Evolutionary conservation across 2,797 vertebrate species (phyloP), one percentile per base, ranked within the genome.

Genomic region (Neosilurus mollespiculum): DNA sequence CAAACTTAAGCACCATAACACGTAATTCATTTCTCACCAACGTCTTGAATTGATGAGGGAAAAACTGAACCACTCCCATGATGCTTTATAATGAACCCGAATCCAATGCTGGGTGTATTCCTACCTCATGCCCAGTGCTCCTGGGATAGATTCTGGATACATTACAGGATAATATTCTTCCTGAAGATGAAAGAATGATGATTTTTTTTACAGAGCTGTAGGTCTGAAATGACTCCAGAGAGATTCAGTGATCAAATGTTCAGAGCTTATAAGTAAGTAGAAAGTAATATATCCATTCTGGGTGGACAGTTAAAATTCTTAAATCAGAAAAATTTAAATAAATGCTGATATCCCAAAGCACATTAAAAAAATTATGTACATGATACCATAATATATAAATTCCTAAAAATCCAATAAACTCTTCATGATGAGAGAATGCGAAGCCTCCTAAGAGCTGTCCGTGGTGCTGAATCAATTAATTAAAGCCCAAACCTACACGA

Each of bases 381-480:
- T 37, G 6, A 59, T 37, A 76, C n/a, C 53, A 75, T 75, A 58
- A 75, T 34, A 76, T 30, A 15, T 1, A 1, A 10, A 59, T 34
- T 37, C 6, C 30, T 37, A 59, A 76, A 76, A 76, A 18, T 14
- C 56, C 49, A 78, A 62, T 62, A 30, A 49, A 49, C 75, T 16
- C 15, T 58, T 62, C 58, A 9, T 58, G n/a, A 78, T 62, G 75
- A 78, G 58, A 24, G 9, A 64, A n/a, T 15, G 61, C n/a, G 61
- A 54, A 69, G 80, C n/a, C 54, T 34, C 54, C 82, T 78, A 58
- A 18, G 89, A 90, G 86, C 91, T 93, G 88, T 93, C 91, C 90
- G 0, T 82, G 90, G 91, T 92, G 85, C 92, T 93, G 91, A 93
- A 91, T 82, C 73, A n/a, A 59, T 64, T 43, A 43, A 43, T 43